Conservation (phyloP, 2,797 vertebrate species). For the Scomberomorus guttatus region DNA sequence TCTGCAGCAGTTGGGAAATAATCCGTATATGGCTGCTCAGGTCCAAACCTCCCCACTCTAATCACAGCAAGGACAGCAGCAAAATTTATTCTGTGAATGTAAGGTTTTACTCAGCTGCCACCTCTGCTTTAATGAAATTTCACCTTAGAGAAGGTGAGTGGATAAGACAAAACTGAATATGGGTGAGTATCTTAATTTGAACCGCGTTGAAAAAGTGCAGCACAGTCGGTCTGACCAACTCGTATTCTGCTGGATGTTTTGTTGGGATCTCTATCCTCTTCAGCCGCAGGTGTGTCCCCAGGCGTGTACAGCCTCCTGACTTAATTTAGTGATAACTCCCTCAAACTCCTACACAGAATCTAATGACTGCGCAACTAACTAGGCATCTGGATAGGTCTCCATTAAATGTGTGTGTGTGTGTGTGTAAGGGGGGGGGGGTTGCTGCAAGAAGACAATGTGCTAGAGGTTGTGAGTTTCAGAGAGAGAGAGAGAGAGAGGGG, state of each 20-base stretch:
- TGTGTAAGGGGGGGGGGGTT: background rate
- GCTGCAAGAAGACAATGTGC: conserved; percentile 30
- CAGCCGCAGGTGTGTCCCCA: conserved; percentile 40
- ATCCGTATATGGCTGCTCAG: conserved; percentile 40
- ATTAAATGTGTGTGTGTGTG: conserved; percentile 16
- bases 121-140: conserved; percentile 38
- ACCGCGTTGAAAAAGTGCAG: background rate
- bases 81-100: conserved; percentile 50
- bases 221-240: conserved; percentile 15
- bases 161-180: conserved; percentile 35
- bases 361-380: conserved; percentile 48
- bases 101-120: conserved; percentile 32
- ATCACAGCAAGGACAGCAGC: conserved; percentile 48
- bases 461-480: conserved; percentile 35
- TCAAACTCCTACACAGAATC: conserved; percentile 18
- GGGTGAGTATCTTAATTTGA: conserved; percentile 12
- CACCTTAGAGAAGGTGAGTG: conserved; percentile 6
- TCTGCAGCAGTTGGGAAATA: conserved; percentile 46
- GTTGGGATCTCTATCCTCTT: conserved; percentile 19
- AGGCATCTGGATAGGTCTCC: conserved; percentile 14
- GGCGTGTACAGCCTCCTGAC: conserved; percentile 35
- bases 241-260: conserved; percentile 13
- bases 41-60: conserved; percentile 44
- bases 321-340: conserved; percentile 47
- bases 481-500: no score